Evolutionary conservation across 2,797 vertebrate genomes (phyloP).

Genomic region (Myiotriccus ornatus): DNA sequence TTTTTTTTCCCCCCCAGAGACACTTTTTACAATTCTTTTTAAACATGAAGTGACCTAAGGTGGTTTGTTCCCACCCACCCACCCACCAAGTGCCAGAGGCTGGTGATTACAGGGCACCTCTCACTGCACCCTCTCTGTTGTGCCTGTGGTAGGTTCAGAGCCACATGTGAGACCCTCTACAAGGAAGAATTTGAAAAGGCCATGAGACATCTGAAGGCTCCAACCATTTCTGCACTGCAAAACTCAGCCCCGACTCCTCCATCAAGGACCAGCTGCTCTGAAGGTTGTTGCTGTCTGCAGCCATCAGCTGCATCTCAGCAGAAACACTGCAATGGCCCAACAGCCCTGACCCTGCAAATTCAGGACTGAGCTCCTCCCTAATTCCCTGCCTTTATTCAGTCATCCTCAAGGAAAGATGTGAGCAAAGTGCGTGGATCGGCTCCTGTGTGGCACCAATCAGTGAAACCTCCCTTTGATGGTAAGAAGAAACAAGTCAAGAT

Average conservation of each 20-base stretch:
- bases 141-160: not conserved
- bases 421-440: not conserved
- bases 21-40: slow-evolving; percentile 18
- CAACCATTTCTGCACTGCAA: not conserved
- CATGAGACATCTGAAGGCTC: not conserved
- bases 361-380: not conserved
- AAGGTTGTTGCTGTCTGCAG: not conserved
- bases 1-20: not conserved
- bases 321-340: not conserved
- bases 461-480: not conserved
- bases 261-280: not conserved
- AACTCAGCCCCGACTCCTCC: not conserved
- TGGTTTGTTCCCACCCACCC: not conserved
- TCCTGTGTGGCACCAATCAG: not conserved
- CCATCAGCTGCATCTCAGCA: not conserved
- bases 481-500: not conserved
- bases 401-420: not conserved
- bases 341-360: not conserved
- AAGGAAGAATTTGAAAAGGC: not conserved
- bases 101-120: not conserved
- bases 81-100: not conserved
- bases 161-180: not conserved
- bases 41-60: not conserved
- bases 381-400: not conserved
- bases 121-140: not conserved